phyloP scores from a whole-genome alignment of 37 sponge, comb jelly and placozoan genomes.

The Spongia lamella region DNA sequence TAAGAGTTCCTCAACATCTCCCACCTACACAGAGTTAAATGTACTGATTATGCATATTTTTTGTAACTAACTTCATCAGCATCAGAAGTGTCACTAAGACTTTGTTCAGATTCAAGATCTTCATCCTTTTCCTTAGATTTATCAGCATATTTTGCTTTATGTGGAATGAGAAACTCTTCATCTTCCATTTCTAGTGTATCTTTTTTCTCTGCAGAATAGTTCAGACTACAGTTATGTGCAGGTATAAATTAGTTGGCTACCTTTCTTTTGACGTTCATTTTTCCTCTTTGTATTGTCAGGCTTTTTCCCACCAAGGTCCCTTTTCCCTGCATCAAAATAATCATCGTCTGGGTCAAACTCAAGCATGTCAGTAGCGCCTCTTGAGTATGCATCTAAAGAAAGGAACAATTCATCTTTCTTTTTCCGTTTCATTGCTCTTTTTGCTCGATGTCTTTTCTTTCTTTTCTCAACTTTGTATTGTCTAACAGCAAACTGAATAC shows the following conservation, averaged over 20 bases:
- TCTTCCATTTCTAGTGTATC: neutral
- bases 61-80: slow-evolving; percentile 59
- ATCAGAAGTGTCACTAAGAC: slow-evolving; percentile 52
- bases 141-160: neutral
- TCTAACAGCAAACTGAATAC: slow-evolving; percentile 12
- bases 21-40: slow-evolving; percentile 19
- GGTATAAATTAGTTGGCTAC: neutral
- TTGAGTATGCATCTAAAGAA: slow-evolving; percentile 57
- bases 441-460: slow-evolving; percentile 27
- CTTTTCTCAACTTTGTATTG: slow-evolving; percentile 35
- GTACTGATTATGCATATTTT: too few species aligned
- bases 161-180: neutral
- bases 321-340: neutral
- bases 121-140: neutral
- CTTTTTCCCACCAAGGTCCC: slow-evolving; percentile 3
- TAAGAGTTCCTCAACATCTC: slow-evolving; percentile 70
- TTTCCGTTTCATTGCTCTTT: slow-evolving; percentile 27
- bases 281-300: neutral
- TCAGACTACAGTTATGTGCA: neutral
- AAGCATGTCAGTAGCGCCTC: slow-evolving; percentile 53
- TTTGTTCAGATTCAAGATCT: slow-evolving; percentile 5
- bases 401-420: slow-evolving; percentile 47
- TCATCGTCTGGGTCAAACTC: slow-evolving; percentile 29
- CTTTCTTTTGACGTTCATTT: neutral
- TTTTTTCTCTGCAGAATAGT: neutral